A percentile compares a stretch with the other conserved stretches of the same genome.
Conservation (phyloP, 1,140 invertebrate species). For the Branchinecta lindahli region DNA sequence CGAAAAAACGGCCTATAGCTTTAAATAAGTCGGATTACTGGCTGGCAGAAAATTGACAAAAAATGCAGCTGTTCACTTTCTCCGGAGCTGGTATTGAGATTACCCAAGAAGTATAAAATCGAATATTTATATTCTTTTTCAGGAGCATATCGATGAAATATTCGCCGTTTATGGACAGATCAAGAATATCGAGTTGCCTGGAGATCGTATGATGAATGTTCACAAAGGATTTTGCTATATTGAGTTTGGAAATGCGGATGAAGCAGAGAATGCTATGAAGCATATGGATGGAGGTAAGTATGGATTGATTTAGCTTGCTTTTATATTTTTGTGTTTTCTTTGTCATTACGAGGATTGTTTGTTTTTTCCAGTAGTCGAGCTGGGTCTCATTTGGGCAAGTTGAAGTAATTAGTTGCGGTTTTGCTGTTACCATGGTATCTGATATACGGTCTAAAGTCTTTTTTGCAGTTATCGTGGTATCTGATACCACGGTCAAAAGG, state of each 20-base stretch:
- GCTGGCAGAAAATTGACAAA: no score
- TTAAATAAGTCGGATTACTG: no score
- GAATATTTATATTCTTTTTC: not conserved
- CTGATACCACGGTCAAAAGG: no score
- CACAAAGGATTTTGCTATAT: constrained; percentile 85
- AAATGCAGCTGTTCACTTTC: no score
- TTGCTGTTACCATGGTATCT: no score
- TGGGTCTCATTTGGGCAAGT: not conserved
- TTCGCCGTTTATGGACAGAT: constrained; percentile 82
- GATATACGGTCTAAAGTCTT: no score
- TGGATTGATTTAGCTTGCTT: not conserved
- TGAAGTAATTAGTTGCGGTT: no score
- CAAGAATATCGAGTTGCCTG: constrained; percentile 73
- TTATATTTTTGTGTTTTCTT: not conserved
- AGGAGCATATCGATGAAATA: constrained; percentile 84
- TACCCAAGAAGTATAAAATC: no score
- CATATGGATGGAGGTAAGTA: constrained; percentile 88
- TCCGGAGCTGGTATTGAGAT: no score
- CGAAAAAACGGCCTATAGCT: no score
- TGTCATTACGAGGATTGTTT: not conserved
- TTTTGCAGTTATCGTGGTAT: no score
- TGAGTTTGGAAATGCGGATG: constrained; percentile 80
- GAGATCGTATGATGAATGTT: constrained; percentile 70
- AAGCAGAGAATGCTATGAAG: constrained; percentile 96
- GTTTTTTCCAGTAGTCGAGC: constrained; percentile 1